Base-by-base conservation (phyloP, 1,140 invertebrate genomes). In the Onthophagus taurus region DNA sequence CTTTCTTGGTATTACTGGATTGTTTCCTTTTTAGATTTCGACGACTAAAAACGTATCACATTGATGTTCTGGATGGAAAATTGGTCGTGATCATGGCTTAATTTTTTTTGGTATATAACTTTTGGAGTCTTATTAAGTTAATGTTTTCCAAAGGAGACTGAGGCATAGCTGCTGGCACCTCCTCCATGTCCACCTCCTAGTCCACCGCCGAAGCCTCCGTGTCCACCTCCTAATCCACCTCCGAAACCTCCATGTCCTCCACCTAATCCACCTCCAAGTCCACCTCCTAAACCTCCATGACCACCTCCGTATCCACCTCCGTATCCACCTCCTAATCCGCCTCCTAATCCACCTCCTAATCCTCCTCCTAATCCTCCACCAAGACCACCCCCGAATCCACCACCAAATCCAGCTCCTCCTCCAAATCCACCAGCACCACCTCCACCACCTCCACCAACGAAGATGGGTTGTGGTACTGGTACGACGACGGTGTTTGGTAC, bases 321-420 rank as follows among this genome's bases (percentile, higher is more conserved):
- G 8, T n/a, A n/a, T n/a, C n/a, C n/a, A 18, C 42, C 31, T 14
- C 46, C 46, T 41, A 31, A 37, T 12, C 51, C 51, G 21, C 50
- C 50, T 16, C 56, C 53, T 36, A 36, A 19, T 14, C 39, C 44
- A 35, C 51, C 51, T 12, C 48, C 45, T 19, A 20, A 47, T 17
- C 51, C 53, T 6, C 24, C 8, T 3, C 49, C 46, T n/a, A 34
- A 16, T 5, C 23, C 26, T n/a, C n/a, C n/a, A n/a, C n/a, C n/a
- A n/a, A n/a, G n/a, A n/a, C 36, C 35, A 26, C 50, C 39, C 9
- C 44, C n/a, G n/a, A n/a, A n/a, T n/a, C n/a, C n/a, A n/a, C n/a
- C n/a, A n/a, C n/a, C n/a, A n/a, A n/a, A 16, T 11, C 3, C 31
- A 7, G 11, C 3, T 4, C 31, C 31, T 3, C n/a, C n/a, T n/a